phyloP scores from a whole-genome alignment of 2,113 vertebrate species.

The Smithornis capensis region DNA sequence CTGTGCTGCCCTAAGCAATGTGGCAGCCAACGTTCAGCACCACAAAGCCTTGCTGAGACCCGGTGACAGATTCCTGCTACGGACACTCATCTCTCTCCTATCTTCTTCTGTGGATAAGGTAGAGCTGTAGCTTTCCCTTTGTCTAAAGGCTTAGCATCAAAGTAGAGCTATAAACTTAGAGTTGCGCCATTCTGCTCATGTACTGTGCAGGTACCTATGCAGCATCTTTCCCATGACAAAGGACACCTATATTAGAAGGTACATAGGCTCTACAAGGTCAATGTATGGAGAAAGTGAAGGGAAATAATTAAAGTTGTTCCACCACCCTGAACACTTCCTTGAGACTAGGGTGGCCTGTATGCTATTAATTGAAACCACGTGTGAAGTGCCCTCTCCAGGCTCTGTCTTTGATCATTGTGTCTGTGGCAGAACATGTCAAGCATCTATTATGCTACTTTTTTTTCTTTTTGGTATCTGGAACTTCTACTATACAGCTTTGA shows the following conservation, averaged over 20 bases:
- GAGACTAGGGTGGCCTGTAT: background rate
- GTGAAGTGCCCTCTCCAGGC: background rate
- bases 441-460: background rate
- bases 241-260: background rate
- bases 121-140: background rate
- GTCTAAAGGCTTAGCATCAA: background rate
- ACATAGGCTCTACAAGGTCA: background rate
- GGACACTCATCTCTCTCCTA: constrained; percentile 74
- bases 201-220: background rate
- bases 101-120: constrained; percentile 81
- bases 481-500: background rate
- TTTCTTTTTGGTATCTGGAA: background rate
- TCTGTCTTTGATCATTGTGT: background rate
- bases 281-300: background rate
- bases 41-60: constrained; percentile 70
- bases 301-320: background rate
- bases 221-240: background rate
- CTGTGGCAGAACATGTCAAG: background rate
- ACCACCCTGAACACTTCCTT: background rate
- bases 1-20: constrained; percentile 79
- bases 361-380: background rate
- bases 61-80: constrained; percentile 67
- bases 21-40: constrained; percentile 67
- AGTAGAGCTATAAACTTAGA: background rate
- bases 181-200: background rate